These are phyloP conservation scores for Philonicus albiceps DNA, from an alignment of 2,888 invertebrate species.

Conservation along the genomic window DNA sequence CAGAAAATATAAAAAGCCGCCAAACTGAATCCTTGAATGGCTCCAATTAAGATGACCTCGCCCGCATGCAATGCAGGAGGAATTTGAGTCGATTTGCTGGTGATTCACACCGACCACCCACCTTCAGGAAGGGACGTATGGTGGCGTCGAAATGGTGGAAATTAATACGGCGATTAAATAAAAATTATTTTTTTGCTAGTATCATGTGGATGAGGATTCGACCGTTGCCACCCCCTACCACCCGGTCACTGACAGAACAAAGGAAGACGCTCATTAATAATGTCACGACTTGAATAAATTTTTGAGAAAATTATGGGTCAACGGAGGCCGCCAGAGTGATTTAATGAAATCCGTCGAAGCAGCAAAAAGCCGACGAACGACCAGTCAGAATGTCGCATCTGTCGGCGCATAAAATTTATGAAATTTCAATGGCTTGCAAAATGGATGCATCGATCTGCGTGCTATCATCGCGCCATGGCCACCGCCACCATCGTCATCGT, in stretches of 20 bases:
- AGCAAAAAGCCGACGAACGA: background rate
- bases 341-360: background rate
- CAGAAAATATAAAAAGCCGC: background rate
- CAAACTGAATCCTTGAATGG: background rate
- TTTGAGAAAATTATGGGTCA: background rate
- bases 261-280: conserved; percentile 19
- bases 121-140: background rate
- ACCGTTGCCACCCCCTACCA: background rate
- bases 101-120: background rate
- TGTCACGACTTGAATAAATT: conserved; percentile 23
- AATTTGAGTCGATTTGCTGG: background rate
- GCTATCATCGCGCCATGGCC: background rate
- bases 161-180: background rate
- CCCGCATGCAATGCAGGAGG: background rate
- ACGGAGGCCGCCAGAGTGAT: background rate
- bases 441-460: conserved; percentile 4
- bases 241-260: background rate
- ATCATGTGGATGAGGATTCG: background rate
- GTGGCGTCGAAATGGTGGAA: background rate
- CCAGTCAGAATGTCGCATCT: conserved; percentile 1
- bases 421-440: conserved; percentile 10
- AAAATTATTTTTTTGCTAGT: background rate
- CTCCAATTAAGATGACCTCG: background rate
- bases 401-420: conserved; percentile 5
- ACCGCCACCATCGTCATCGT: background rate